These are phyloP conservation scores for Hydrozoanthus gracilis DNA, from an alignment of 92 coral and sea anemone species.

Conservation along the genomic window DNA sequence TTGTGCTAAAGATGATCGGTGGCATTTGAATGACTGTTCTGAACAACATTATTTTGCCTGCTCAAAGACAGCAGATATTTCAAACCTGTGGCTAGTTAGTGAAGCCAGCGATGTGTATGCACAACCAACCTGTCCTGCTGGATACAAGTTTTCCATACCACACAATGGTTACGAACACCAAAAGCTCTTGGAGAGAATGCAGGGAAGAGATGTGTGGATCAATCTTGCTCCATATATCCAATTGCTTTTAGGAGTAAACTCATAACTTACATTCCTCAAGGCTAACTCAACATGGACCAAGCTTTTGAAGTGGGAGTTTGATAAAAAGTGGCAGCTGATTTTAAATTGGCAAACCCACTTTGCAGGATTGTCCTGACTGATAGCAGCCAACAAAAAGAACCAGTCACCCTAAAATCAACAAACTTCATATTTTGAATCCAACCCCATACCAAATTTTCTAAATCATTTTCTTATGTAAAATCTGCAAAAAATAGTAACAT, in stretches of 20 bases:
- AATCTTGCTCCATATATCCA: slow-evolving; percentile 68
- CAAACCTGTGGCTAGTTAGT: slow-evolving; percentile 54
- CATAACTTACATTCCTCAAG: background rate
- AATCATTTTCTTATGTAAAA: no score
- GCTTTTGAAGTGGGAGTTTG: no score
- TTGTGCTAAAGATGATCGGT: slow-evolving; percentile 66
- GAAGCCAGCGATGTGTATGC: slow-evolving; percentile 50
- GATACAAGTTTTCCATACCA: slow-evolving; percentile 73
- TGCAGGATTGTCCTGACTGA: no score
- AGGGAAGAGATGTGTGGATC: slow-evolving; percentile 70
- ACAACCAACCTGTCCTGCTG: slow-evolving; percentile 72
- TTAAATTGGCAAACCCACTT: background rate
- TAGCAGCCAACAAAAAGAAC: no score
- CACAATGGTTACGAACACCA: slow-evolving; percentile 75
- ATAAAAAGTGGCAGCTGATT: background rate
- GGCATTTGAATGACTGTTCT: slow-evolving; percentile 73
- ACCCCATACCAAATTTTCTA: no score
- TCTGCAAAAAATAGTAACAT: no score
- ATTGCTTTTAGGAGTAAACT: background rate
- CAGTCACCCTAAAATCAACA: no score
- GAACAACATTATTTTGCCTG: slow-evolving; percentile 74
- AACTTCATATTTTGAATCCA: no score
- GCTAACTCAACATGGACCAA: no score
- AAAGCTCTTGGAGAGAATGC: slow-evolving; percentile 48
- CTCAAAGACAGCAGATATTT: slow-evolving; percentile 16